Evolutionary conservation across 2,113 vertebrate species (phyloP), one percentile per base, ranked within the genome.

Genomic region (Vombatus ursinus): DNA sequence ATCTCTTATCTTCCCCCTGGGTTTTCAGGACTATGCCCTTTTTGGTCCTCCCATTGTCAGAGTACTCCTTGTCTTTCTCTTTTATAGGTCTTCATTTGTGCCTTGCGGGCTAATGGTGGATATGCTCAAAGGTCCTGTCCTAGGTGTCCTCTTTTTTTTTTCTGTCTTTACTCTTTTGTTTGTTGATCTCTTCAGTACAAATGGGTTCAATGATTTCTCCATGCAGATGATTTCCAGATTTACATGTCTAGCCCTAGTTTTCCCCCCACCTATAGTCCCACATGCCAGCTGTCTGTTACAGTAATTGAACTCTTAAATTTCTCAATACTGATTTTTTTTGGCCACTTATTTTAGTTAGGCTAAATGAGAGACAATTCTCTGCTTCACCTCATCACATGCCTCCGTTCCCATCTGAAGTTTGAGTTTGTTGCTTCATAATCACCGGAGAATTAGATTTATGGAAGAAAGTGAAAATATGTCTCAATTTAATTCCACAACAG

Each of bases 401-500:
- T 51, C n/a, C 49, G 12, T 92, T 23, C 3, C 24, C n/a, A 16
- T 26, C 12, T 10, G 25, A 96, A 93, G 94, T 68, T 53, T 52
- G 68, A 84, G 0, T 92, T 54, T 92, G 95, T 52, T 52, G 90
- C 12, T 92, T 95, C 47, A 52, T 93, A 31, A 50, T 51, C 54
- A 28, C 24, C 31, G 8, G 93, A 95, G 68, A 10, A 24, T 47
- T 50, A 53, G 12, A 68, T 96, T 93, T 47, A 49, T 0, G 89
- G 47, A 95, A 37, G 68, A 68, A 19, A 68, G 31, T 37, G 61
- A 68, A 68, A 68, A 11, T n/a, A n/a, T 68, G 2, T 68, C 37
- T 68, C 61, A 3, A 61, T 61, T 61, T 31, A 61, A 31, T 61
- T 61, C 28, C 10, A 61, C 57, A 31, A 31, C 57, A 61, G 31